Evolutionary conservation across 1,140 invertebrate genomes (phyloP).

Genomic region (Hesperophylax magnus): DNA sequence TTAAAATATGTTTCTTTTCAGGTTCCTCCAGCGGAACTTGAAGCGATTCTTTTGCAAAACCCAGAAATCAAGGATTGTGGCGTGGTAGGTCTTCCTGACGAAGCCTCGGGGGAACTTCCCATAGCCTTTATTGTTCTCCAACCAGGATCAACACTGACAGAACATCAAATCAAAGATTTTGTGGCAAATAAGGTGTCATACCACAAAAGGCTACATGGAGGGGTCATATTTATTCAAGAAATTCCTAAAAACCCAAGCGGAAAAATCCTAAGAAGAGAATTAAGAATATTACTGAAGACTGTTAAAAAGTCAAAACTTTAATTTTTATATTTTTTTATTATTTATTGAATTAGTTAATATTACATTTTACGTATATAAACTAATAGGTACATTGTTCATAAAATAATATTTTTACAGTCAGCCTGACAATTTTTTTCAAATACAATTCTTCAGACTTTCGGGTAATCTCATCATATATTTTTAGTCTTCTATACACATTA

Average conservation of each 20-base stretch:
- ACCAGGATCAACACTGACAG: slow-evolving; percentile 63
- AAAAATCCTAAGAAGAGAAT: slow-evolving; percentile 58
- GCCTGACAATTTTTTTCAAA: no score
- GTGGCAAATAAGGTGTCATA: slow-evolving; percentile 63
- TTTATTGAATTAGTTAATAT: no score
- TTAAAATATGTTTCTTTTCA: no score
- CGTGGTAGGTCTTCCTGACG: slow-evolving; percentile 80
- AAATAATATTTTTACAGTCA: no score
- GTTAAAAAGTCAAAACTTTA: slow-evolving; percentile 38
- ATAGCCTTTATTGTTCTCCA: slow-evolving; percentile 78
- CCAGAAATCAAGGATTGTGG: slow-evolving; percentile 78
- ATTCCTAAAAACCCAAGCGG: slow-evolving; percentile 75
- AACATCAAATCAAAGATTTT: slow-evolving; percentile 68
- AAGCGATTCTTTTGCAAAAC: slow-evolving; percentile 78
- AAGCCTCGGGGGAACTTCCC: slow-evolving; percentile 78
- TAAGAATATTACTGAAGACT: slow-evolving; percentile 33
- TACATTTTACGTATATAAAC: no score
- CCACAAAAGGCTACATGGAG: slow-evolving; percentile 70
- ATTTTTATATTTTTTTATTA: no score
- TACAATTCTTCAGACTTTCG: no score
- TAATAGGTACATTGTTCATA: no score
- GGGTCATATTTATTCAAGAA: slow-evolving; percentile 72
- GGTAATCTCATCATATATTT: no score
- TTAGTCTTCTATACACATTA: no score
- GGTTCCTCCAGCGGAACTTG: slow-evolving; percentile 77